Base-by-base conservation (phyloP, 2,888 invertebrate species). In the Exocentrus adspersus region DNA sequence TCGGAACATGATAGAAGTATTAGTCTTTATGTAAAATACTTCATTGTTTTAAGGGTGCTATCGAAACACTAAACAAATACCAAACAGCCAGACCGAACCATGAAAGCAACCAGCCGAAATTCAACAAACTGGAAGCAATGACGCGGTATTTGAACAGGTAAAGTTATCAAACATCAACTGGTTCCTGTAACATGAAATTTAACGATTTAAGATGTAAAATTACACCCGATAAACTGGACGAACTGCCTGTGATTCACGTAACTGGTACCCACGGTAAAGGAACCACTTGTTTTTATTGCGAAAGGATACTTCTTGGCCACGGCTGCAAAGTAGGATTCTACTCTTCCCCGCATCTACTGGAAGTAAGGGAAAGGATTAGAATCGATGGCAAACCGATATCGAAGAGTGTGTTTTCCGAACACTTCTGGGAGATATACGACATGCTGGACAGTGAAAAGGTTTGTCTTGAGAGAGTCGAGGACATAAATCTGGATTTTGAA, bases 221-320 rank as follows among this genome's bases (percentile, higher is more conserved):
- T 1, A 81, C 85, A 0, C 66, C 89, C 16, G 84, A 89, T 0
- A 87, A 89, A 67, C 80, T 97, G 59, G 91, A 93, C 74, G 83
- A 86, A 57, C 80, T 97, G 14, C 91, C 94, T 57, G 88, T 97
- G 42, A 95, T 99, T 77, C 99, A 99, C 85, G 91, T 99, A 4
- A 90, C 95, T 64, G 99, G 99, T 7, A 98, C 98, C 1, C 99
- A 99, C 84, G 99, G 98, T 54, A 99, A 99, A 89, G 95, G 94
- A 17, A 96, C 97, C 14, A 97, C 97, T 0, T 97, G 97, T 80
- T 96, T 97, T 0, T 91, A 94, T 82, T 89, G 91, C 70, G 99
- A 99, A 81, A 89, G 92, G 0, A 93, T 99, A 65, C 85, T 99
- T 7, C 88, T 94, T 0, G 84, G 88, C 19, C 90, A 93, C 79